Evolutionary conservation across 2,888 invertebrate species (phyloP), one percentile per base, ranked within the genome.

Genomic region (Hesperia comma): DNA sequence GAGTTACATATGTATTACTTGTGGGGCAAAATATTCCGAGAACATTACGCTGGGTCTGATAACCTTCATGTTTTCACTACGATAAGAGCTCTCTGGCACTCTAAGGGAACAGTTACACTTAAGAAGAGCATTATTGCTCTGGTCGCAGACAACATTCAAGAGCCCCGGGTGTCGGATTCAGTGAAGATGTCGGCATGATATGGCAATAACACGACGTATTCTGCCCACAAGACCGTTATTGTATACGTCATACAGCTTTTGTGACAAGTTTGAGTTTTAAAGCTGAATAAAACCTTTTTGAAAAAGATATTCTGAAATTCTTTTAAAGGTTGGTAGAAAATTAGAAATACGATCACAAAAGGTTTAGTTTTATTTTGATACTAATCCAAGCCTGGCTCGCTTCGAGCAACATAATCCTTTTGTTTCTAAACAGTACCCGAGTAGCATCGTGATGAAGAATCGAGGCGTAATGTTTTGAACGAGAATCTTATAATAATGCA

Each of bases 111-210:
- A 80, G 79, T 83, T 78, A 81, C 79, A 84, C 81, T 86, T 84
- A 81, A 83, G 81, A 79, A 78, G 74, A 79, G 80, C 80, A 82
- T 85, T 87, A 88, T 83, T 81, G 79, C 80, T 71, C 78, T 84
- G 79, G 78, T 78, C 77, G 79, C 72, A 74, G 69, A 72, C 75
- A 70, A 71, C 69, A 81, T 77, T 78, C 78, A 75, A 67, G 77
- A 63, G 71, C 69, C 74, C 74, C 69, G 66, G 57, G 68, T 71
- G 70, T 69, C 70, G 68, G 74, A 76, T 77, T 69, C 62, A 74
- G 75, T 73, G 74, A 76, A 68, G 77, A 79, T 79, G 78, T 74
- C 68, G 70, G 79, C 80, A 84, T 80, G 82, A 86, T 83, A 82
- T 76, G 72, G 78, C 82, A 80, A 83, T 86, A 86, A 85, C 79